Conservation (phyloP, 1,140 invertebrate genomes). For the Archegozetes longisetosus region DNA sequence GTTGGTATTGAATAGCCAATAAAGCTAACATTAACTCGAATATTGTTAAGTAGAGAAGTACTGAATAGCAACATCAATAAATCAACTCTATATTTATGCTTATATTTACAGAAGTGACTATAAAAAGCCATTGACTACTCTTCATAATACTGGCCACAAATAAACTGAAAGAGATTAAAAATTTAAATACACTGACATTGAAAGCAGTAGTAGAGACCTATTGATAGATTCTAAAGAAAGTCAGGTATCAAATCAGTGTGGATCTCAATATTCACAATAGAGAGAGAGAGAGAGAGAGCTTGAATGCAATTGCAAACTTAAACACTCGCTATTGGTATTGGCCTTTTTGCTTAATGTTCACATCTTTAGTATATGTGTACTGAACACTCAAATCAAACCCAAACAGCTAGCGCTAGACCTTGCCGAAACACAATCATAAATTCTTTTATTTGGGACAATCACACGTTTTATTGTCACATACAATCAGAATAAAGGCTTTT, state of each 20-base stretch:
- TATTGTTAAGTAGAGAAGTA: not conserved
- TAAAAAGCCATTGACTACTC: not conserved
- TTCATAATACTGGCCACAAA: not conserved
- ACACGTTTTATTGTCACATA: not conserved
- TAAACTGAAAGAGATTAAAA: not conserved
- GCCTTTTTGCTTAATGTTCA: not conserved
- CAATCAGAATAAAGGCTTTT: not conserved
- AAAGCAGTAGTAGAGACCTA: not conserved
- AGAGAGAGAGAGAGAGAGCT: not conserved
- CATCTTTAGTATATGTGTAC: not conserved
- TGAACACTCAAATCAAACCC: not conserved
- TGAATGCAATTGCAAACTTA: not conserved
- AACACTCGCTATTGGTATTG: not conserved
- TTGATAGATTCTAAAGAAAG: not conserved
- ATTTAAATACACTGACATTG: not conserved
- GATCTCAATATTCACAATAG: not conserved
- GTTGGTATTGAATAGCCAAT: no score
- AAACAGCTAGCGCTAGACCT: not conserved
- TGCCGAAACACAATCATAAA: not conserved
- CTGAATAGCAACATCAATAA: not conserved
- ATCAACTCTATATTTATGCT: not conserved
- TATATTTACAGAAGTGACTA: not conserved
- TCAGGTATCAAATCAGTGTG: not conserved
- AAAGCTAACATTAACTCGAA: no score
- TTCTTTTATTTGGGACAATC: not conserved